Conservation (phyloP, 2,888 invertebrate species). For the Hirtodrosophila trivittata region DNA sequence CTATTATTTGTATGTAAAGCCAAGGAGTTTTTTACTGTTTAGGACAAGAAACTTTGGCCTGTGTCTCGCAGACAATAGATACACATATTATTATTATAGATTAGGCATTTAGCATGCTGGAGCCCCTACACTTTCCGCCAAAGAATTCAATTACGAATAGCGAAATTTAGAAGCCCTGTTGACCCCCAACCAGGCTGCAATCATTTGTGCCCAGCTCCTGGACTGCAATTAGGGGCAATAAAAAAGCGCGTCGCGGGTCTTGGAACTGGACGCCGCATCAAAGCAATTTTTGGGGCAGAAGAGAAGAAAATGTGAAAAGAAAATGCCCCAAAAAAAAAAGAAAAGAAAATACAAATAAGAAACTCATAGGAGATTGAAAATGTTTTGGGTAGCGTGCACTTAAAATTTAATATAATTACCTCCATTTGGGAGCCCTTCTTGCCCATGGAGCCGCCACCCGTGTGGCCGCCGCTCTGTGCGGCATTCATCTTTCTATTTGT, state of each 20-base stretch:
- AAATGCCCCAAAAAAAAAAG: neutral
- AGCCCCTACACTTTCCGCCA: too few species aligned
- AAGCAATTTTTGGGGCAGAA: conserved; percentile 13
- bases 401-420: conserved; percentile 79
- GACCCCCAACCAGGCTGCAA: too few species aligned
- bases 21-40: too few species aligned
- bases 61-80: too few species aligned
- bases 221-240: too few species aligned
- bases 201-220: neutral
- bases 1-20: too few species aligned
- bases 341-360: conserved; percentile 1
- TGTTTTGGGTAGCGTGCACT: conserved; percentile 30
- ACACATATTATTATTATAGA: too few species aligned
- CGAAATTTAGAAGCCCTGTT: too few species aligned
- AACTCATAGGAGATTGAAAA: conserved; percentile 4
- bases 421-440: conserved; percentile 84
- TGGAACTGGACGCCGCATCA: conserved; percentile 16
- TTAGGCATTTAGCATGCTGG: too few species aligned
- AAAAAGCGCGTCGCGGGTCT: neutral
- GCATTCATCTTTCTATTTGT: conserved; percentile 80
- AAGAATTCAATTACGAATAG: too few species aligned
- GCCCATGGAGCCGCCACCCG: conserved; percentile 82
- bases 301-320: too few species aligned
- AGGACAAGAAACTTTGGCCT: too few species aligned
- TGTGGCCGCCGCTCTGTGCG: conserved; percentile 84